Conservation (phyloP, 92 coral and sea anemone genomes). For the Bergia sp. region DNA sequence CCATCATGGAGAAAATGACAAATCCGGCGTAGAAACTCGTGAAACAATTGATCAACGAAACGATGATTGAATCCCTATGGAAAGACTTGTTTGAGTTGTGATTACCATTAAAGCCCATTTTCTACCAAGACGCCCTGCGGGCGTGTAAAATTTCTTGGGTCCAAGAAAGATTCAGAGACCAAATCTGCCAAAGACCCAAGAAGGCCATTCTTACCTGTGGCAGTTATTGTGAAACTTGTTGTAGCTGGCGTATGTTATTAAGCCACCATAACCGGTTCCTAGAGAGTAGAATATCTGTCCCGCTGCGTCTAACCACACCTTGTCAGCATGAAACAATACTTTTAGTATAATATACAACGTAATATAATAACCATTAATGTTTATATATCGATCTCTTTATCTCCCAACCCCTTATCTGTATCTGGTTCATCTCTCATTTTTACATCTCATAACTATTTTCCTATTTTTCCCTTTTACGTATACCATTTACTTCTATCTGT, state of each 20-base stretch:
- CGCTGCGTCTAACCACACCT: conserved; percentile 97
- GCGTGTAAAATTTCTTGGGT: not conserved
- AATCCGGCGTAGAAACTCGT: conserved; percentile 94
- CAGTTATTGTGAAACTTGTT: conserved; percentile 89
- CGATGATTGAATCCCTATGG: conserved; percentile 83
- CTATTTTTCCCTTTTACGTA: not conserved
- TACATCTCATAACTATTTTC: too few species aligned
- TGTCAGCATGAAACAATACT: not conserved
- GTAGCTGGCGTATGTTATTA: conserved; percentile 92
- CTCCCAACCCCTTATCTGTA: not conserved
- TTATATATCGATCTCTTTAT: too few species aligned
- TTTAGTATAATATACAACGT: not conserved
- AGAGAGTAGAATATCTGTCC: conserved; percentile 96
- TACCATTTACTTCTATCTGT: not conserved
- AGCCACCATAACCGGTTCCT: conserved; percentile 91
- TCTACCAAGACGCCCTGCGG: not conserved
- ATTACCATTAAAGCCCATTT: not conserved
- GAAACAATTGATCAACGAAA: conserved; percentile 82
- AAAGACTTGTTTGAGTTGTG: not conserved
- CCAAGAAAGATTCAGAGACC: not conserved
- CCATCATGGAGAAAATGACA: conserved; percentile 91
- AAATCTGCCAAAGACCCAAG: not conserved
- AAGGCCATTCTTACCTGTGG: conserved; percentile 52
- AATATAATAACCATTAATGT: too few species aligned
- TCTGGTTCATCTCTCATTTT: not conserved